phyloP scores from a whole-genome alignment of 2,888 invertebrate species.

The Drosophila tanythrix region DNA sequence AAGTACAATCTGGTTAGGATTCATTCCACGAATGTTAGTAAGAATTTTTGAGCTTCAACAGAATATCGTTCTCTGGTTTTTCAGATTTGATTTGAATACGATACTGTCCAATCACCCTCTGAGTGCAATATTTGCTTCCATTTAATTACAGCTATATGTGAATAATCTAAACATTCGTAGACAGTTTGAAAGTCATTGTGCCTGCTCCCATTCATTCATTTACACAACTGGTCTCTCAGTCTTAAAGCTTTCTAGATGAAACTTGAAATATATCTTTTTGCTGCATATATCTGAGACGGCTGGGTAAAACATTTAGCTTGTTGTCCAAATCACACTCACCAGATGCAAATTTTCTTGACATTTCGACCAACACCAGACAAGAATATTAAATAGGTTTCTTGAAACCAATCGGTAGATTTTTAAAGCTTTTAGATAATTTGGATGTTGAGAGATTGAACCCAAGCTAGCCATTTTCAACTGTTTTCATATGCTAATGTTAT shows the following conservation, averaged over 20 bases:
- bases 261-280: background rate
- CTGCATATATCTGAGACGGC: background rate
- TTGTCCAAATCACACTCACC: background rate
- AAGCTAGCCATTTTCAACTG: background rate
- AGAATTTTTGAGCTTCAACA: rapidly evolving
- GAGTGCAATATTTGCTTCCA: conserved; percentile 4
- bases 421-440: background rate
- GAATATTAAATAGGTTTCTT: background rate
- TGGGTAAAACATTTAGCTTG: background rate
- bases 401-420: background rate
- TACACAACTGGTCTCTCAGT: background rate
- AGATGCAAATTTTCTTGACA: background rate
- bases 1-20: background rate
- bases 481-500: conserved; percentile 54
- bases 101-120: rapidly evolving
- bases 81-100: background rate
- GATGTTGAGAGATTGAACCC: background rate
- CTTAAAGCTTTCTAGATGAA: background rate
- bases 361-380: background rate
- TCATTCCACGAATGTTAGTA: background rate
- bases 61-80: rapidly evolving
- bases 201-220: background rate
- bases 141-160: background rate
- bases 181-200: conserved; percentile 17
- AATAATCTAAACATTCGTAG: background rate